Evolutionary conservation across 2,888 invertebrate genomes (phyloP).

Genomic region (Epirrita christyi): DNA sequence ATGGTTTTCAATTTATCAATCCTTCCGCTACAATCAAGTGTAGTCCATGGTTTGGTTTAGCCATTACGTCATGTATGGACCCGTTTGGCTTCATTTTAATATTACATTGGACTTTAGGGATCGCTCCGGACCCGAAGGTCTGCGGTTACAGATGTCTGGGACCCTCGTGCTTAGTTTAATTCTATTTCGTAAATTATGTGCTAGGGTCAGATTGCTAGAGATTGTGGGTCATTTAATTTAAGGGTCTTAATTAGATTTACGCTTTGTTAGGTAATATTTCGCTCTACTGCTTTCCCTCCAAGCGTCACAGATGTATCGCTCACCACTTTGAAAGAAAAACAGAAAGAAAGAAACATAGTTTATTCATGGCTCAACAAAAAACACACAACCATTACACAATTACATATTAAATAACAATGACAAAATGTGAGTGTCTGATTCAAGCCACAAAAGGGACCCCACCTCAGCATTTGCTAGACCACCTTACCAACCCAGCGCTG

Average conservation of each 20-base stretch:
- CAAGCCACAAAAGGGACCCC: too few relatives aligned
- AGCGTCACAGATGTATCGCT: too few relatives aligned
- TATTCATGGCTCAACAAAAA: too few relatives aligned
- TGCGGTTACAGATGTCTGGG: constrained; percentile 34
- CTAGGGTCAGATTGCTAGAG: constrained; percentile 28
- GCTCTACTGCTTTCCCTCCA: too few relatives aligned
- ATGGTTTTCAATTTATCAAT: too few relatives aligned
- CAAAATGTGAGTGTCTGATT: too few relatives aligned
- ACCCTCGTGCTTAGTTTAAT: constrained; percentile 34
- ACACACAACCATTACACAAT: too few relatives aligned
- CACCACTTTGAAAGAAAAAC: too few relatives aligned
- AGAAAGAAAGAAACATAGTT: too few relatives aligned
- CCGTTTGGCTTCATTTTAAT: constrained; percentile 33
- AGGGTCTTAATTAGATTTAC: constrained; percentile 12
- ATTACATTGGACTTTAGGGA: constrained; percentile 32
- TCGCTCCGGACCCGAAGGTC: constrained; percentile 25
- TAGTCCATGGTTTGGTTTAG: neutral
- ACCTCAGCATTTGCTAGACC: too few relatives aligned
- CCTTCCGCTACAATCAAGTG: neutral
- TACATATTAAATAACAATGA: too few relatives aligned
- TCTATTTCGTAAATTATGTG: constrained; percentile 35
- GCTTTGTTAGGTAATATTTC: constrained; percentile 1
- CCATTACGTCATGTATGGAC: constrained; percentile 5
- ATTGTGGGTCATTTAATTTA: constrained; percentile 31
- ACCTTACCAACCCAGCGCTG: too few relatives aligned